Evolutionary conservation across 2,888 invertebrate species (phyloP), one percentile per base, ranked within the genome.

Genomic region (Argyra leucocephala): DNA sequence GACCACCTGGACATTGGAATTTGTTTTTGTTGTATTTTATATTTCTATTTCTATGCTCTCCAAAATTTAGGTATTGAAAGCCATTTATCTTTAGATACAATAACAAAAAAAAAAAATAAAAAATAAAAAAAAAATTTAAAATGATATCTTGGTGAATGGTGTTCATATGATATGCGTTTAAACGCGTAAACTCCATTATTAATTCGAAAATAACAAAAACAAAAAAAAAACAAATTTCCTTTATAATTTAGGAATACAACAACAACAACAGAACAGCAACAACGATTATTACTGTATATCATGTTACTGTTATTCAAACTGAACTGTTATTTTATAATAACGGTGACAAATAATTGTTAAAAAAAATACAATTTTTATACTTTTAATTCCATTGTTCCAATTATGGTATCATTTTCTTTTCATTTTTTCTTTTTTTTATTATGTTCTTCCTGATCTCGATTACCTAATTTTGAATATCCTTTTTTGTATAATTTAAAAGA

Each of bases 381-480:
- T 48, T 48, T 48, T n/a, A 18, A 2, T 18, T 6, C 18, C 48
- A 48, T 48, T 48, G 48, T 48, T 48, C 48, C 48, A 48, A 48
- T 48, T 48, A 48, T 48, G 48, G 48, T 18, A 48, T 18, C 18
- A 48, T 48, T 48, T 15, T 48, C 18, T 48, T 48, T 48, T 18
- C 5, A 5, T 48, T 48, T 48, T 48, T 48, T 15, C 18, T n/a
- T 2, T 48, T 31, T 31, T 4, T 31, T 3, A 31, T 31, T 48
- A 48, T 48, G 5, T 48, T 48, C 12, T 48, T 48, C 48, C 48
- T 48, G 48, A 48, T 48, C 48, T 12, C 48, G 48, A 48, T 48
- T 48, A 48, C 48, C 48, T n/a, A 48, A 48, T 48, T 48, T 15
- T 48, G 15, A 48, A 48, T 48, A 48, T 48, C 48, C 48, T 48